Evolutionary conservation across 1,140 invertebrate genomes (phyloP), one percentile per base, ranked within the genome.

Genomic region (Drosophila pectinifera): DNA sequence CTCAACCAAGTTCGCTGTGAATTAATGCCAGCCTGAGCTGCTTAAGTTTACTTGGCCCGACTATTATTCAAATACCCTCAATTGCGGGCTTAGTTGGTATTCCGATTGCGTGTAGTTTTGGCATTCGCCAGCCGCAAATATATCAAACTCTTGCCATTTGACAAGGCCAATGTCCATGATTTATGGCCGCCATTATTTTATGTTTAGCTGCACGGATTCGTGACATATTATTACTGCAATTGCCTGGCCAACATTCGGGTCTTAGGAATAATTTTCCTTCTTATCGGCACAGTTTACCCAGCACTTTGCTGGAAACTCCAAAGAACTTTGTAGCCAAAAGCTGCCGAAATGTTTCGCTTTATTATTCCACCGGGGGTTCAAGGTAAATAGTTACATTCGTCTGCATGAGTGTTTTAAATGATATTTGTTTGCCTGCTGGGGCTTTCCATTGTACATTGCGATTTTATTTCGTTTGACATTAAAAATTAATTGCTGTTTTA

Each of bases 161-260:
- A 85, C 82, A 85, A 78, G 78, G 68, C 63, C 63, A 81, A 81
- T 63, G 69, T 46, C 73, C 63, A 67, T 85, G 82, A 85, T 85
- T 85, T 85, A 85, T 85, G 82, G 56, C 55, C 45, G 48, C 43
- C 56, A 65, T 82, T 86, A 85, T 63, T 85, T 81, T 74, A 78
- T 81, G 78, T 77, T 74, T 73, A 81, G 67, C 38, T 78, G 82
- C 81, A 86, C 81, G 81, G 79, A 80, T 74, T 74, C 43, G 59
- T 63, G 59, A 51, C 67, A 62, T 73, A 73, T 67, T 68, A 59
- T 78, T 70, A 57, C 46, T 67, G 34, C 61, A 62, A 70, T 70
- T 70, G 64, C 51, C 41, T 57, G 39, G 26, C 63, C 49, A 26
- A 43, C 61, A 79, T 38, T 55, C 13, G 7, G 49, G 36, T 22